Evolutionary conservation across 2,888 invertebrate genomes (phyloP).

Genomic region (Sclerodermus sp.): DNA sequence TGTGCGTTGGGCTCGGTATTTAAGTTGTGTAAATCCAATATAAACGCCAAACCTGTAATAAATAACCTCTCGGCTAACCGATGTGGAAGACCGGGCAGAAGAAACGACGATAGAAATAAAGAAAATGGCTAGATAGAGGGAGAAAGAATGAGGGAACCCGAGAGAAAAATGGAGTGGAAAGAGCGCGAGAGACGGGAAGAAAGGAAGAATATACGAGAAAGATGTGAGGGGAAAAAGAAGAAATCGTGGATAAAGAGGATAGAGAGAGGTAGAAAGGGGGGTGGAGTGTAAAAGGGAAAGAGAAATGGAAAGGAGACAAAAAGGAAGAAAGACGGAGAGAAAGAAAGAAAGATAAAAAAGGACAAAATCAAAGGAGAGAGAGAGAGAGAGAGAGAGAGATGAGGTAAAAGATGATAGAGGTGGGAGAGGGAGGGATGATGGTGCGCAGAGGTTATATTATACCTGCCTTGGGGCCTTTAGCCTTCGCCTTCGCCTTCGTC

Average conservation of each 20-base stretch:
- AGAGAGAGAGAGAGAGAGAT: conserved; percentile 6
- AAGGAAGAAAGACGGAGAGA: conserved; percentile 3
- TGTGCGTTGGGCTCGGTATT: conserved; percentile 48
- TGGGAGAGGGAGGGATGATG: conserved; percentile 4
- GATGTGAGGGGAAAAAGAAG: conserved; percentile 1
- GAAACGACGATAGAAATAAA: conserved; percentile 10
- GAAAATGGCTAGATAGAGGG: conserved; percentile 6
- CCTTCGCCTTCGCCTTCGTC: conserved; percentile 15
- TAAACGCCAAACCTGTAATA: conserved; percentile 55
- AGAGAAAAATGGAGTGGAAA: conserved; percentile 1
- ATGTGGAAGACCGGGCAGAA: conserved; percentile 10
- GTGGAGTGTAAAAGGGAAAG: neutral
- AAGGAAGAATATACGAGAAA: conserved; percentile 3
- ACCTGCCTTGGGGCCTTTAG: conserved; percentile 46
- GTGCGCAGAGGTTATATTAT: conserved; percentile 47
- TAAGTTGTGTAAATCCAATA: conserved; percentile 57
- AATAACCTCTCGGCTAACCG: conserved; percentile 49
- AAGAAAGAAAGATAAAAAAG: conserved; percentile 5
- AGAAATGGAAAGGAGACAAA: conserved; percentile 4
- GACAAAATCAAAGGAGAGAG: conserved; percentile 6
- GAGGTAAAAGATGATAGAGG: neutral
- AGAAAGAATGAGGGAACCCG: conserved; percentile 11
- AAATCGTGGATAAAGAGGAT: conserved; percentile 4
- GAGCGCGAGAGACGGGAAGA: conserved; percentile 4
- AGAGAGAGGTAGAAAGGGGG: conserved; percentile 10